Percentiles rank a stretch among this genome's conserved stretches.
Evolutionary conservation across 2,888 invertebrate species (phyloP).

Genomic region (Dione vanillae): DNA sequence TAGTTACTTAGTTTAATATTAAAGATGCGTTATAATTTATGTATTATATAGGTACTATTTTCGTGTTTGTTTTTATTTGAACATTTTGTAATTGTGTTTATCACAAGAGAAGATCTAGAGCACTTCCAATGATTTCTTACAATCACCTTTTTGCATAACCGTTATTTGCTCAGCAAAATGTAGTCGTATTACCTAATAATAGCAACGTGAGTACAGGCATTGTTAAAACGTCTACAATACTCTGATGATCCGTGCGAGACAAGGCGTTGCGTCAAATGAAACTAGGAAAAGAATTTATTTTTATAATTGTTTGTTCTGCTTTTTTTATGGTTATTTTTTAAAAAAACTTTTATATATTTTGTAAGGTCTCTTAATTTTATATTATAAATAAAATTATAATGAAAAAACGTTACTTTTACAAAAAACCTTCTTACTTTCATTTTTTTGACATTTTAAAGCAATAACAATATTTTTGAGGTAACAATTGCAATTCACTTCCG

Average conservation of each 20-base stretch:
- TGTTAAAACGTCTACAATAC: constrained; percentile 39
- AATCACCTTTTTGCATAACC: constrained; percentile 38
- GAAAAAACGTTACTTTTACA: background rate
- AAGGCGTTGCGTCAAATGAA: constrained; percentile 30
- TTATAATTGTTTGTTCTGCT: background rate
- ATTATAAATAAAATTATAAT: background rate
- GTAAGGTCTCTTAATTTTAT: background rate
- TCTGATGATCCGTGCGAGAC: constrained; percentile 34
- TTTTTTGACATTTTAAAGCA: background rate
- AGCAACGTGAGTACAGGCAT: constrained; percentile 37
- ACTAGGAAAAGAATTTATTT: background rate
- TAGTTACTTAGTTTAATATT: too few relatives aligned
- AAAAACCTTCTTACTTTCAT: background rate
- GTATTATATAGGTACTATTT: background rate
- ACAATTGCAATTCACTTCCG: background rate
- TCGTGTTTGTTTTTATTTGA: background rate
- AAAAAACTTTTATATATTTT: background rate
- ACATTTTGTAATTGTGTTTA: constrained; percentile 28
- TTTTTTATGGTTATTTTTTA: background rate
- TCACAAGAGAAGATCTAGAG: constrained; percentile 35
- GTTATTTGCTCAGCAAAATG: constrained; percentile 40
- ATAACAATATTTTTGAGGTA: background rate
- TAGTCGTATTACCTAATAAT: constrained; percentile 42
- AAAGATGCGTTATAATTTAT: too few relatives aligned
- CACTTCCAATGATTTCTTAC: constrained; percentile 38